A percentile compares a stretch with the other conserved stretches of the same genome.
Conservation (phyloP, 2,888 invertebrate genomes). For the Caenorhabditis macrosperma region DNA sequence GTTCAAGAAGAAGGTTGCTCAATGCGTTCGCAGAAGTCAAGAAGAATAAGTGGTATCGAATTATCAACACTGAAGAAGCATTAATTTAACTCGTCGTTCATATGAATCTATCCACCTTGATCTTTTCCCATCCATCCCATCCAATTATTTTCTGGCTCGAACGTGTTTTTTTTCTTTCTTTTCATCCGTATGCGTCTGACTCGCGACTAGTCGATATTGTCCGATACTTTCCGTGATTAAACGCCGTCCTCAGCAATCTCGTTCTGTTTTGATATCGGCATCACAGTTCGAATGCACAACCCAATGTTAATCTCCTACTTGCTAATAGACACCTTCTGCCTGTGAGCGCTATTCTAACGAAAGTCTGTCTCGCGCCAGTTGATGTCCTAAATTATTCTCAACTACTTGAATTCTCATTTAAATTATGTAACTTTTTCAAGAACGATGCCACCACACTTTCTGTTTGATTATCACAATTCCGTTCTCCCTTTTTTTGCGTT, state of each 20-base stretch:
- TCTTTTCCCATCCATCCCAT: constrained; percentile 14
- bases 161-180: constrained; percentile 43
- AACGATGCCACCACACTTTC: too few species aligned
- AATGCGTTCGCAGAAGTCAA: constrained; percentile 98
- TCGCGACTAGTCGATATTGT: constrained; percentile 39
- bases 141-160: constrained; percentile 13
- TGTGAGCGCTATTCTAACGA: too few species aligned
- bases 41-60: constrained; percentile 83
- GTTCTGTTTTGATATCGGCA: constrained; percentile 9
- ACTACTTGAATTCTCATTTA: too few species aligned
- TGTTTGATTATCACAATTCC: too few species aligned
- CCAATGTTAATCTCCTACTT: constrained; percentile 5
- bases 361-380: too few species aligned
- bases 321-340: not conserved
- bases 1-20: constrained; percentile 97
- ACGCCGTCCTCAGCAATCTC: constrained; percentile 13
- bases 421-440: too few species aligned
- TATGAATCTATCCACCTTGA: constrained; percentile 53
- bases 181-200: constrained; percentile 8
- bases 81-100: constrained; percentile 57
- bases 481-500: too few species aligned
- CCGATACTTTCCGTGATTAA: constrained; percentile 28
- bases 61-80: constrained; percentile 23
- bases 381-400: too few species aligned
- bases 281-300: constrained; percentile 5